These are phyloP conservation scores for Phoxinus dragarum DNA, from an alignment of 2,797 vertebrate genomes.

Conservation along the genomic window DNA sequence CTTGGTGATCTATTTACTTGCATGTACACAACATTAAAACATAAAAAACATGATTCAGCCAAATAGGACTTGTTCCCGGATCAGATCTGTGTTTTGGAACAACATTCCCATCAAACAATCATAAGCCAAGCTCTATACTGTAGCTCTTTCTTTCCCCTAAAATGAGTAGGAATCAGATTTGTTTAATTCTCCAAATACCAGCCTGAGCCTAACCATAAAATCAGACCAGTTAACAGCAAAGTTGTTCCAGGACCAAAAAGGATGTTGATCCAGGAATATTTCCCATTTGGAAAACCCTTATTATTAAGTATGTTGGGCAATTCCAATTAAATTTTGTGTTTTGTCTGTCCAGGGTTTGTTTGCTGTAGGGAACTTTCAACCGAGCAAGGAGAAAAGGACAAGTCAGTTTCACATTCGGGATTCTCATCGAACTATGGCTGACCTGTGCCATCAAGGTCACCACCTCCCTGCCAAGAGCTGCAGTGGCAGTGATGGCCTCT, in stretches of 20 bases:
- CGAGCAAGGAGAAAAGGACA: slow-evolving; percentile 83
- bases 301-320: background rate
- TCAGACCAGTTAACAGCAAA: background rate
- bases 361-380: slow-evolving; percentile 95
- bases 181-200: background rate
- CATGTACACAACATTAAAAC: background rate
- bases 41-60: background rate
- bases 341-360: slow-evolving; percentile 84
- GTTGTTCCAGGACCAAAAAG: background rate
- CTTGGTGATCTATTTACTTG: background rate
- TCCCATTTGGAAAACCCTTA: background rate
- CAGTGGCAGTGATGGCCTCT: slow-evolving; percentile 79
- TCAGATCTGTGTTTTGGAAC: background rate
- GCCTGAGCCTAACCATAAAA: background rate
- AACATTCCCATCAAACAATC: background rate
- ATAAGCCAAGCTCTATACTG: background rate
- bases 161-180: background rate
- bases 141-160: background rate
- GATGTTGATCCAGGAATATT: background rate
- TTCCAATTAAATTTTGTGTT: background rate
- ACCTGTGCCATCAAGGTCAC: slow-evolving; percentile 88
- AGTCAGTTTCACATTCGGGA: slow-evolving; percentile 72
- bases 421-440: slow-evolving; percentile 84
- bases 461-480: slow-evolving; percentile 88
- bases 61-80: background rate